phyloP scores from a whole-genome alignment of 2,888 invertebrate species.

The Ophioninae sp. region DNA sequence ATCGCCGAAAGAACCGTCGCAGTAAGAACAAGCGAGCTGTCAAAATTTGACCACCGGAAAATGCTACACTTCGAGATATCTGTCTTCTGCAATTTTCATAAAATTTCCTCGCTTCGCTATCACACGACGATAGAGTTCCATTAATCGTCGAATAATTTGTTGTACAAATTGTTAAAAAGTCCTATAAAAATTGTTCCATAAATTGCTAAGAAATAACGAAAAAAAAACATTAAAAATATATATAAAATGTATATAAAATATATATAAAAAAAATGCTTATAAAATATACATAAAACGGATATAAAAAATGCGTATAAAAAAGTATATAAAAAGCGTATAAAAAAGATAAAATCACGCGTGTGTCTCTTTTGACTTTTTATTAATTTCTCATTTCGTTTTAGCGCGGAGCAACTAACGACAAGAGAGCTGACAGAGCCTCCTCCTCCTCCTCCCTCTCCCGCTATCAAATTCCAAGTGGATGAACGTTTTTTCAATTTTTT shows the following conservation, averaged over 20 bases:
- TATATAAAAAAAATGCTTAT: no score
- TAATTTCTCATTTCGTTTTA: background rate
- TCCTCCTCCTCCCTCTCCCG: no score
- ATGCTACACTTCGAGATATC: background rate
- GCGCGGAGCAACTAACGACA: background rate
- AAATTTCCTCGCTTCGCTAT: background rate
- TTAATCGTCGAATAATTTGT: no score
- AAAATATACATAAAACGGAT: no score
- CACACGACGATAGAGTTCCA: background rate
- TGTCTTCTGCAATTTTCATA: background rate
- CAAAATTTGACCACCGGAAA: background rate
- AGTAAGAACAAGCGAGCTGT: background rate
- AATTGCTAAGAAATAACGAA: no score
- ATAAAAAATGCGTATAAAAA: background rate
- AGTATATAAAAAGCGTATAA: background rate
- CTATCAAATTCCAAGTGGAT: background rate
- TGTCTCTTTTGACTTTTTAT: background rate
- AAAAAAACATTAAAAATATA: no score
- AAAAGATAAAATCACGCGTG: background rate
- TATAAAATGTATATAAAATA: no score
- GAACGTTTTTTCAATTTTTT: slow-evolving; percentile 7
- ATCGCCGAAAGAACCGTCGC: background rate
- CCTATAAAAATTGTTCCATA: no score
- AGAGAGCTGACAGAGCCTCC: background rate
- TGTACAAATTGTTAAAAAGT: no score